Evolutionary conservation across 2,888 invertebrate species (phyloP).

Genomic region (Synanthedon formicaeformis): DNA sequence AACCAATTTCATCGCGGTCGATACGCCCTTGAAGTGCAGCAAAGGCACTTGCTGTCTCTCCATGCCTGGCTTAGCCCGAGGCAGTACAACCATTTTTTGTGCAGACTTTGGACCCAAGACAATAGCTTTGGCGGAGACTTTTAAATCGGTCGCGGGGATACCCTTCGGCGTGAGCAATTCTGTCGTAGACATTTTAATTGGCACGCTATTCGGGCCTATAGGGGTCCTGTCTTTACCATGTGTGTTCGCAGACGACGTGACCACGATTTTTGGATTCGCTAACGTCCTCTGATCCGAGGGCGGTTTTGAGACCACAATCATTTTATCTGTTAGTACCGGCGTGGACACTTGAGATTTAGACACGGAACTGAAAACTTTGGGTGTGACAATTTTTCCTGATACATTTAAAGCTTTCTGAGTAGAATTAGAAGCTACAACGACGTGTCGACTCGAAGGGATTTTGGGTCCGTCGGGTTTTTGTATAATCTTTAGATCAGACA

Average conservation of each 20-base stretch:
- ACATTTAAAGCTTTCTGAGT: constrained; percentile 45
- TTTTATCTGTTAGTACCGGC: constrained; percentile 42
- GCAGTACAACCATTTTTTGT: constrained; percentile 64
- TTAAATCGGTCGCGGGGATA: constrained; percentile 59
- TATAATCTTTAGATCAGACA: constrained; percentile 53
- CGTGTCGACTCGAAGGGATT: constrained; percentile 52
- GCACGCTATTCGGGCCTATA: constrained; percentile 33
- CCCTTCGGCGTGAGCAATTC: constrained; percentile 57
- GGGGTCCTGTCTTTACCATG: constrained; percentile 29
- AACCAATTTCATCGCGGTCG: constrained; percentile 58
- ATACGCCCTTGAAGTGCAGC: constrained; percentile 57
- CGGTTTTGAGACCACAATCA: constrained; percentile 61
- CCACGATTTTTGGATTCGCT: constrained; percentile 46
- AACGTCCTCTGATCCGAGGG: constrained; percentile 38
- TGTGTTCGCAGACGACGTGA: constrained; percentile 39
- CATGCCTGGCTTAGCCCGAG: constrained; percentile 43
- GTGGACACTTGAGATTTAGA: constrained; percentile 34
- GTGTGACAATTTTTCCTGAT: constrained; percentile 48
- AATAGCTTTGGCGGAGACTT: constrained; percentile 61
- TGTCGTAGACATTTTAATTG: constrained; percentile 25
- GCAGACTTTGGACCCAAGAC: constrained; percentile 62
- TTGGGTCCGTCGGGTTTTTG: constrained; percentile 54
- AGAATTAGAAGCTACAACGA: constrained; percentile 45
- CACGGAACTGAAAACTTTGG: constrained; percentile 53
- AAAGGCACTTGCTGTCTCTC: constrained; percentile 50